phyloP scores from a whole-genome alignment of 2,113 vertebrate genomes.

The Lathamus discolor region DNA sequence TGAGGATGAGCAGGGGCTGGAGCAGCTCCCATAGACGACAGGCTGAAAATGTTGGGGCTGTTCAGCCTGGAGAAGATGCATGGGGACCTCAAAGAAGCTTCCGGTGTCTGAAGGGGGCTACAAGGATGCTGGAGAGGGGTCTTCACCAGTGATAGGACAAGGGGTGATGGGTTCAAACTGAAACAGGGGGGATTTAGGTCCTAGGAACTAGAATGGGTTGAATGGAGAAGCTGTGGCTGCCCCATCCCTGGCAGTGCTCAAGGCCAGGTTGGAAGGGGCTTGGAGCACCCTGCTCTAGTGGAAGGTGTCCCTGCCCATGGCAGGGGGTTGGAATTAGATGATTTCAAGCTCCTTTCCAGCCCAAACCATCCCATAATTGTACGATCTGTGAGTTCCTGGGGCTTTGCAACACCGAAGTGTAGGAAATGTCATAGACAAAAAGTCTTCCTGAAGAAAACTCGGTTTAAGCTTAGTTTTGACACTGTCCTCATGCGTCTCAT shows the following conservation, averaged over 20 bases:
- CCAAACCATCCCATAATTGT: background rate
- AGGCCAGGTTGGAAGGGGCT: background rate
- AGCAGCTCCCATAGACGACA: background rate
- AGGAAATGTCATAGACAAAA: fast-evolving
- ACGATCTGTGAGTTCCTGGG: fast-evolving
- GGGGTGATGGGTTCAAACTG: background rate
- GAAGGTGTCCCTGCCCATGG: background rate
- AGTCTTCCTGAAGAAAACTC: background rate
- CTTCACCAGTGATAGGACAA: background rate
- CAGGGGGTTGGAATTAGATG: background rate
- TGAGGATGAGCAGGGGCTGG: background rate
- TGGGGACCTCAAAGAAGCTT: background rate
- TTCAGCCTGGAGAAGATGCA: background rate
- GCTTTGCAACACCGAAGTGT: fast-evolving
- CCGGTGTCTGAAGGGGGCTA: background rate
- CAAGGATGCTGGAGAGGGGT: background rate
- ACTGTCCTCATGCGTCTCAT: fast-evolving
- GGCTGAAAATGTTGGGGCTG: background rate
- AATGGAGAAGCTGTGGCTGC: background rate
- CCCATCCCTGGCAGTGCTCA: background rate
- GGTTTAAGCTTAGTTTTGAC: background rate
- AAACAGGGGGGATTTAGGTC: background rate
- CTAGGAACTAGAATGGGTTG: background rate
- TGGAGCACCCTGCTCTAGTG: background rate
- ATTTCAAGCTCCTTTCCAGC: background rate